A percentile compares a stretch with the other conserved stretches of the same genome.
These are phyloP conservation scores for Clepsis dumicolana DNA, from an alignment of 2,888 invertebrate species.

Conservation along the genomic window DNA sequence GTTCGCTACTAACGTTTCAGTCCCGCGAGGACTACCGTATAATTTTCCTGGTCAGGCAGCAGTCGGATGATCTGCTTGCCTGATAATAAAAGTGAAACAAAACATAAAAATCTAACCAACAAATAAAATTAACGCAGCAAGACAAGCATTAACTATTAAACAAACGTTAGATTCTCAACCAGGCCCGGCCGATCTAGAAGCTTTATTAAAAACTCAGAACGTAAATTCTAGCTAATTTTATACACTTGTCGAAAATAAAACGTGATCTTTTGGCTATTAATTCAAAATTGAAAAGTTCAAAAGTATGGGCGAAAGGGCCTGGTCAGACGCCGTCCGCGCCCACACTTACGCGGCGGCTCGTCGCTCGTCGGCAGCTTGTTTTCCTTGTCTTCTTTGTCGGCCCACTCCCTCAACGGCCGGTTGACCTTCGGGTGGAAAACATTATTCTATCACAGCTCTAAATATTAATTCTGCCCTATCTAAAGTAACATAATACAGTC, in stretches of 20 bases:
- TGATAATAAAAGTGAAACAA: conserved; percentile 40
- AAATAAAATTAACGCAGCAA: conserved; percentile 1
- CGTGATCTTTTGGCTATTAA: too few species aligned
- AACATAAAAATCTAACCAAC: conserved; percentile 12
- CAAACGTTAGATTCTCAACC: background rate
- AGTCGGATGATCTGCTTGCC: conserved; percentile 44
- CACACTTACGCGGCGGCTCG: conserved; percentile 92
- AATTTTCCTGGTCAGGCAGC: conserved; percentile 44
- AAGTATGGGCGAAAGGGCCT: background rate
- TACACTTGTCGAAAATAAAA: background rate
- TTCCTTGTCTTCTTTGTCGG: conserved; percentile 80
- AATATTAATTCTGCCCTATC: conserved; percentile 33
- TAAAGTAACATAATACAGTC: background rate
- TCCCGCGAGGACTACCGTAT: conserved; percentile 40
- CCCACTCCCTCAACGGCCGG: conserved; percentile 78
- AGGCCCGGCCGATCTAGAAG: background rate
- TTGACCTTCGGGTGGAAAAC: conserved; percentile 78
- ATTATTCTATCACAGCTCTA: conserved; percentile 40
- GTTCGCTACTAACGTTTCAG: conserved; percentile 42
- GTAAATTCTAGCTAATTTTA: background rate
- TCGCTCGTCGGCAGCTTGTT: conserved; percentile 85
- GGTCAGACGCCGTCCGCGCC: background rate
- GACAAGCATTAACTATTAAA: background rate
- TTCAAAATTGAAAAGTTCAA: background rate
- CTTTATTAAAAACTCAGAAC: background rate